These are phyloP conservation scores for Rhagonycha fulva DNA, from an alignment of 2,888 invertebrate genomes.

Conservation along the genomic window DNA sequence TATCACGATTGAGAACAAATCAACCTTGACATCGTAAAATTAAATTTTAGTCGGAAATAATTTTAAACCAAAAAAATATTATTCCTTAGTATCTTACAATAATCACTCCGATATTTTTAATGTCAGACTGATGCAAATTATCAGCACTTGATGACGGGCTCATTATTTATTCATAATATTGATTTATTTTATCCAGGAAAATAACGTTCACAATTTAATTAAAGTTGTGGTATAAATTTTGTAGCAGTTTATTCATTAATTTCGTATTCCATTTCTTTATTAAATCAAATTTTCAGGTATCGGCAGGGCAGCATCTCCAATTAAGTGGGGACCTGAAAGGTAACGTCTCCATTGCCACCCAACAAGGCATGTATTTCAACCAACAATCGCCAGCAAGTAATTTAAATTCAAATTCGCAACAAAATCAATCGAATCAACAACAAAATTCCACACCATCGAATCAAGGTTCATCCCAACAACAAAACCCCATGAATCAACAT, in stretches of 20 bases:
- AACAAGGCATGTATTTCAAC: constrained; percentile 80
- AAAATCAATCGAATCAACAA: constrained; percentile 25
- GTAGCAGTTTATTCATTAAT: background rate
- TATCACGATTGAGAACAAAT: background rate
- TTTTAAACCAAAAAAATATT: background rate
- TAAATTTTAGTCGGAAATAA: background rate
- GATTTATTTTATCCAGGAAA: background rate
- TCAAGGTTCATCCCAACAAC: constrained; percentile 24
- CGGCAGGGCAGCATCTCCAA: constrained; percentile 85
- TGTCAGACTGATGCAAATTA: background rate
- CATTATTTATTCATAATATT: background rate
- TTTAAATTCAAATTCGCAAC: constrained; percentile 32
- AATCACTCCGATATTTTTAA: background rate
- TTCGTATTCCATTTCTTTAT: background rate
- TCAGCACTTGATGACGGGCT: background rate
- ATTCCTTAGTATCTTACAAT: background rate
- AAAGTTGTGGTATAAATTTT: background rate
- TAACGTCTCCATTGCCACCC: constrained; percentile 80
- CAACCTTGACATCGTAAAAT: background rate
- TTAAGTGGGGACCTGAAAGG: constrained; percentile 73
- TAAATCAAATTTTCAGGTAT: constrained; percentile 63
- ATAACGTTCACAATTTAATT: background rate
- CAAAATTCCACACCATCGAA: constrained; percentile 23
- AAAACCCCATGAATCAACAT: constrained; percentile 16
- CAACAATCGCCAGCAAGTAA: constrained; percentile 49